Evolutionary conservation across 2,797 vertebrate genomes (phyloP), one percentile per base, ranked within the genome.

Genomic region (Sitta carolinensis): DNA sequence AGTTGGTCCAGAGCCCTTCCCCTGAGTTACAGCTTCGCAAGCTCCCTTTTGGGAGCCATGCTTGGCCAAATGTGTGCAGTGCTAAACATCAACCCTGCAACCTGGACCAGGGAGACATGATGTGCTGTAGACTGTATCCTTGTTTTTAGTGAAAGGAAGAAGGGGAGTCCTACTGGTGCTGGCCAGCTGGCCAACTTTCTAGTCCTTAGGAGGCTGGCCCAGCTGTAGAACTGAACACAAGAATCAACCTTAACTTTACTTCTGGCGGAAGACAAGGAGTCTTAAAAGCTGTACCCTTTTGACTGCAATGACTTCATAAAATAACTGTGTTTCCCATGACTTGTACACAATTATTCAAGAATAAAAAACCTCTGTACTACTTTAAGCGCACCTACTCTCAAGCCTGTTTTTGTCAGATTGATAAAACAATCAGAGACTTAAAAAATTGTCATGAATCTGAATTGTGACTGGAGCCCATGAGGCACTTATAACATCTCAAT

Each of bases 21-120:
- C 4, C 1, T 1, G 11, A 61, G 32, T 16, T 19, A 20, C 15
- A 48, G 20, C 38, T 89, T 78, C 0, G 0, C 34, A 8, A 18
- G 18, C 29, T 67, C 14, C 36, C 1, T 1, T 54, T 45, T 58
- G 66, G 55, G 22, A 75, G 34, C n/a, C 27, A 5, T 0, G 0
- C 3, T 32, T 40, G 45, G 9, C 5, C 3, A 47, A 54, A 32
- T 8, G 43, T 30, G 40, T 45, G 15, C 11, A 3, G 29, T n/a
- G 45, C 82, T 92, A 50, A 77, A 19, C 17, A 36, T 64, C 27
- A 27, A 1, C 43, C 45, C 54, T 87, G 72, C 51, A 64, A 59
- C 12, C 22, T 34, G 36, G 45, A 21, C 21, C n/a, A 72, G 10
- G 38, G 40, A 77, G 45, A 8, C 0, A 1, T 43, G 27, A 42